Percentiles rank a stretch among this genome's conserved stretches.
Conservation (phyloP, 2,888 invertebrate genomes). For the Stenolophus ochropezus region DNA sequence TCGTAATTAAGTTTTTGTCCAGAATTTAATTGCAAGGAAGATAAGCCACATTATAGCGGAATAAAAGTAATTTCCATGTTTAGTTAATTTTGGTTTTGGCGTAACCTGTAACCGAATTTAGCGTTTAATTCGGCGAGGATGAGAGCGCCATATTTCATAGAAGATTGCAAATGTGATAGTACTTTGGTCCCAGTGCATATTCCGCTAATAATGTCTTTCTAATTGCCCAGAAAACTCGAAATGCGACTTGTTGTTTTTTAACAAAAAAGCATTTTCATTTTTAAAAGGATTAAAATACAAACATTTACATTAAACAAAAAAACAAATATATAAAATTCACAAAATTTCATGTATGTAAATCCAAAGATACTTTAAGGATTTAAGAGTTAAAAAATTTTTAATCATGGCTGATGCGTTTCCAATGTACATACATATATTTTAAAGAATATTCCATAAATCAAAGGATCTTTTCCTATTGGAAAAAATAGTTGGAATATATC, state of each 20-base stretch:
- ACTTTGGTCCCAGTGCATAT: constrained; percentile 23
- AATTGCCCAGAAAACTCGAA: background rate
- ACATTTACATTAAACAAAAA: too few species aligned
- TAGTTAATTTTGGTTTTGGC: constrained; percentile 24
- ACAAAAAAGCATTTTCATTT: background rate
- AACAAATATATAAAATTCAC: too few species aligned
- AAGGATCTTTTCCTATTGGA: background rate
- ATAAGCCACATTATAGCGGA: constrained; percentile 9
- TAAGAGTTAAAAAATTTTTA: too few species aligned
- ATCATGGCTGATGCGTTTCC: background rate
- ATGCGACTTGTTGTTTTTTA: background rate
- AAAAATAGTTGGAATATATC: background rate
- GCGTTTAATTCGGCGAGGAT: constrained; percentile 36
- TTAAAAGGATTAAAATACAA: too few species aligned
- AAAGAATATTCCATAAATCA: background rate
- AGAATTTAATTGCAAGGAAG: constrained; percentile 6
- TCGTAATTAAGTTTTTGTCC: constrained; percentile 16
- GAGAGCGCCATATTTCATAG: constrained; percentile 24
- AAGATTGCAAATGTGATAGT: constrained; percentile 40
- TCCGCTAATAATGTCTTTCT: constrained; percentile 42
- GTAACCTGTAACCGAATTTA: constrained; percentile 34
- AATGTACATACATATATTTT: background rate
- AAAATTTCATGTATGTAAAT: too few species aligned
- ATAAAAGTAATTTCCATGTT: constrained; percentile 41
- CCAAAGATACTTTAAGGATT: too few species aligned